These are phyloP conservation scores for Phaethornis superciliosus DNA, from an alignment of 2,113 vertebrate species.

Conservation along the genomic window DNA sequence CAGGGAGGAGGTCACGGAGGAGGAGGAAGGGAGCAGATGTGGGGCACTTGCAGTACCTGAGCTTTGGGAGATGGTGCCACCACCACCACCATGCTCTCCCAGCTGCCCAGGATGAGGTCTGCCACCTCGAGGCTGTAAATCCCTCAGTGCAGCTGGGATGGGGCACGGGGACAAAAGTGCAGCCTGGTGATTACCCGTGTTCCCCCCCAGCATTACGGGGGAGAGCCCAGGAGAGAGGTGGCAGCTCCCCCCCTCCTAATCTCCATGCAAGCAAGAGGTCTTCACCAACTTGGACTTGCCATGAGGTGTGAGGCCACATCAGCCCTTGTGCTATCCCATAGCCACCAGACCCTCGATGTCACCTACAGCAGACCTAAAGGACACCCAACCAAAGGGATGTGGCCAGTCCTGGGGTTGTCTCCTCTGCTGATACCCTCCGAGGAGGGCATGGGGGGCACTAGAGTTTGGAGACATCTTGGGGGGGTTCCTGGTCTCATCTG, in stretches of 20 bases:
- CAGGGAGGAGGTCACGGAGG: background rate
- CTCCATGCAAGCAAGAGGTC: background rate
- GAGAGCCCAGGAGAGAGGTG: background rate
- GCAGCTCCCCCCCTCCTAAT: background rate
- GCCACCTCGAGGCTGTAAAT: background rate
- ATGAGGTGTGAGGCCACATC: slow-evolving; percentile 17
- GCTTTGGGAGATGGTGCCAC: background rate
- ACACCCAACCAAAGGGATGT: background rate
- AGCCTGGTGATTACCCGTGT: background rate
- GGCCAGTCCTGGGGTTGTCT: background rate
- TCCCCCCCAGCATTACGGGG: accelerated
- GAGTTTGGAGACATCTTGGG: background rate
- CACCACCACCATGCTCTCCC: background rate
- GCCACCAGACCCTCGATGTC: background rate
- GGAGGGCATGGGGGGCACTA: background rate
- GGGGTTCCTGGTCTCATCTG: slow-evolving; percentile 36
- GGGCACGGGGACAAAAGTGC: background rate
- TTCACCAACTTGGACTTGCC: background rate
- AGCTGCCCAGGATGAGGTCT: accelerated
- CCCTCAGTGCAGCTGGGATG: background rate
- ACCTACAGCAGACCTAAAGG: background rate
- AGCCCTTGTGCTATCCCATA: background rate
- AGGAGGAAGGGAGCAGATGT: background rate
- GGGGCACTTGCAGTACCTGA: background rate
- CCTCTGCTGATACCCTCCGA: background rate